Base-by-base conservation (phyloP, 2,797 vertebrate species). In the Cirrhinus molitorella region DNA sequence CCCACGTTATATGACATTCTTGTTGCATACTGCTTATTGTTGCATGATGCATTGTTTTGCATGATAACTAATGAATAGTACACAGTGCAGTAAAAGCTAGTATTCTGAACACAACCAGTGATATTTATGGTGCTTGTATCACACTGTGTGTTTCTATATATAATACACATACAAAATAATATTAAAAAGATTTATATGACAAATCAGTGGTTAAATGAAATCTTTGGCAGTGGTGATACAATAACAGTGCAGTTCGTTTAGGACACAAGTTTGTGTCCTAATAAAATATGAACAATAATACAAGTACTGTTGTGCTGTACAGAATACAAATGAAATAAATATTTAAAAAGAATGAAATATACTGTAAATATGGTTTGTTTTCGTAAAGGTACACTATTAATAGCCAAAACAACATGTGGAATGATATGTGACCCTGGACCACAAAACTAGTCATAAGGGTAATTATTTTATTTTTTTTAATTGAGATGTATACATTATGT, bases 211-310 rank as follows among this genome's bases (percentile, higher is more conserved):
- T 80, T 75, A 51, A 16, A 68, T 75, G 10, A 51, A 59, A 49
- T 80, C 16, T 40, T 59, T 75, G 47, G 68, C 68, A 71, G 55
- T 43, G 16, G 5, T 28, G 25, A 66, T 72, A 65, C 37, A 68
- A 53, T 31, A 71, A n/a, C 53, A 71, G 23, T 59, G 67, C 53
- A 72, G 13, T 59, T 71, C 12, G 59, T 11, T 59, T 16, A 1
- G 23, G 31, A 55, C 47, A 25, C 21, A 57, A 31, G 43, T 40
- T 55, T 74, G 34, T 17, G 31, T 55, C 77, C n/a, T 23, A 59
- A 57, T 80, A 45, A 70, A 43, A 80, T 55, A 57, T 70, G 51
- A 80, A 80, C 25, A 70, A 28, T 13, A 79, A 71, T 49, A 81
- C 1, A 59, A 23, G 8, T 2, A 80, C 25, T 23, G 14, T 63